A percentile compares a stretch with the other conserved stretches of the same genome.
Conservation (phyloP, 2,797 vertebrate genomes). For the Periophthalmus magnuspinnatus region DNA sequence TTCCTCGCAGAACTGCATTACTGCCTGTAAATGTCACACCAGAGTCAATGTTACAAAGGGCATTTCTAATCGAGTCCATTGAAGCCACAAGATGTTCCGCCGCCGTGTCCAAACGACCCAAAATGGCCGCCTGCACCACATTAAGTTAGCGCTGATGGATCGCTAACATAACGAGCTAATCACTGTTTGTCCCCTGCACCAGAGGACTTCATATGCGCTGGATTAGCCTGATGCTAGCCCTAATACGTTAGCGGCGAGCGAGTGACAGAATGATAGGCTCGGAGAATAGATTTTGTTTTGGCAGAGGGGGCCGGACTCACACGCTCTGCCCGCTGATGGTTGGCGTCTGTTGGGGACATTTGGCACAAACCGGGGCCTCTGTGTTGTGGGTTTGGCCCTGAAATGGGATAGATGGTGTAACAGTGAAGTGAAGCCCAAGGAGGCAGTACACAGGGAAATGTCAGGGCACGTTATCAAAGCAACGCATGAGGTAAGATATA, state of each 20-base stretch:
- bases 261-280: not conserved
- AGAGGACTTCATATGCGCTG: not conserved
- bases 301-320: slow-evolving; percentile 13
- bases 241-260: not conserved
- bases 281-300: not conserved
- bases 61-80: not conserved
- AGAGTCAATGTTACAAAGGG: slow-evolving; percentile 9
- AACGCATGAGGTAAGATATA: not conserved
- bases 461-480: slow-evolving; percentile 7
- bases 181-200: not conserved
- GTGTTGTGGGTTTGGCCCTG: not conserved
- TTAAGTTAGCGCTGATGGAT: slow-evolving; percentile 5
- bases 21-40: not conserved
- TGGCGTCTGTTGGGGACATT: slow-evolving; percentile 6
- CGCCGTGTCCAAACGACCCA: not conserved
- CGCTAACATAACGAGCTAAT: slow-evolving; percentile 11
- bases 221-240: slow-evolving; percentile 14
- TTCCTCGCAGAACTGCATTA: not conserved
- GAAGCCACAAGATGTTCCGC: slow-evolving; percentile 5
- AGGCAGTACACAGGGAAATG: slow-evolving; percentile 43
- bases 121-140: slow-evolving; percentile 1
- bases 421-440: slow-evolving; percentile 40
- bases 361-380: not conserved
- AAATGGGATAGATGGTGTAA: not conserved
- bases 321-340: slow-evolving; percentile 1